phyloP scores from a whole-genome alignment of 2,797 vertebrate genomes.

The Triplophysa bombifrons region DNA sequence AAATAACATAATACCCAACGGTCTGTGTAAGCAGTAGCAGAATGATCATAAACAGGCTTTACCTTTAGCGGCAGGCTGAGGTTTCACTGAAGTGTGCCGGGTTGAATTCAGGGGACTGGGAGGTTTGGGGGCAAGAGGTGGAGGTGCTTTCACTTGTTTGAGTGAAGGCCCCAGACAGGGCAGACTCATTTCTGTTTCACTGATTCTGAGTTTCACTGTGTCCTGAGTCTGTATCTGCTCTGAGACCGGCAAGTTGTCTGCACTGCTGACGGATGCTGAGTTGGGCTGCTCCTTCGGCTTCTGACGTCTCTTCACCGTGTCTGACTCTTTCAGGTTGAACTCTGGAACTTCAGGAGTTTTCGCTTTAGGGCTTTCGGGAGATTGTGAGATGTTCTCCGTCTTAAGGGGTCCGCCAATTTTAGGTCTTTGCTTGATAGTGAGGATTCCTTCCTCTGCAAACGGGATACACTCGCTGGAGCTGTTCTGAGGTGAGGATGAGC shows the following conservation, averaged over 20 bases:
- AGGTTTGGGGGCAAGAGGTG: conserved; percentile 50
- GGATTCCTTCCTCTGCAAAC: conserved; percentile 94
- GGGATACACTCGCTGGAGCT: conserved; percentile 96
- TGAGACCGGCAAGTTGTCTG: neutral
- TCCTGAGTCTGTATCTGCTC: conserved; percentile 5
- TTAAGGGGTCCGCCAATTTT: conserved; percentile 78
- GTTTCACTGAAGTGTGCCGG: conserved; percentile 21
- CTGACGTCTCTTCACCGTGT: conserved; percentile 92
- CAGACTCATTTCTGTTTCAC: conserved; percentile 32
- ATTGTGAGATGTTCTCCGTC: conserved; percentile 60
- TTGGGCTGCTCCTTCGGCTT: conserved; percentile 81
- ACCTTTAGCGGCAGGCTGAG: conserved; percentile 41
- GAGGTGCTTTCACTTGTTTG: conserved; percentile 42
- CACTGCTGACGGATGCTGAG: conserved; percentile 52
- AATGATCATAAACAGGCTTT: neutral
- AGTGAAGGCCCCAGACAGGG: conserved; percentile 15
- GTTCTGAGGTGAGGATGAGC: conserved; percentile 82
- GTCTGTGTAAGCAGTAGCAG: neutral
- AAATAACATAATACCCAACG: too few species aligned
- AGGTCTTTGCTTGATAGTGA: conserved; percentile 96
- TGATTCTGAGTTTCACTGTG: conserved; percentile 22
- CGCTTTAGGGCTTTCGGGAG: conserved; percentile 53
- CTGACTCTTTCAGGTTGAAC: conserved; percentile 93
- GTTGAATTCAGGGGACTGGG: conserved; percentile 37
- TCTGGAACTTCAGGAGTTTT: conserved; percentile 71